Evolutionary conservation across 2,113 vertebrate genomes (phyloP), one percentile per base, ranked within the genome.

Genomic region (Antechinus flavipes): DNA sequence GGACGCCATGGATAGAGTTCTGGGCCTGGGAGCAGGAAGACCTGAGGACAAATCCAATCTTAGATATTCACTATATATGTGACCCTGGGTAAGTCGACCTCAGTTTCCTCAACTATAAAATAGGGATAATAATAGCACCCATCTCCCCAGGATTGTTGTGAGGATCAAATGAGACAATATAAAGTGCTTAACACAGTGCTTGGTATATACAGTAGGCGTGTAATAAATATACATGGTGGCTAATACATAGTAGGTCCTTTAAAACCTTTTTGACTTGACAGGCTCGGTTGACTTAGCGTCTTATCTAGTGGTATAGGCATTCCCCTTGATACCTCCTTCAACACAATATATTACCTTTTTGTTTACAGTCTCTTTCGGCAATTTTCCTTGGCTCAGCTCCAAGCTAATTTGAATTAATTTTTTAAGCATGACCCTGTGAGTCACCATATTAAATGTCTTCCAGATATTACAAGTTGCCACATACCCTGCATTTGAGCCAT

Each of bases 371-470:
- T 97, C 94, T 97, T 97, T 95, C 96, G 96, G 96, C 96, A 96
- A 94, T 98, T 97, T 97, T 97, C 91, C 95, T 98, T 97, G 97
- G 96, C 97, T 91, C 16, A 7, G 90, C 93, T 95, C 97, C 97
- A 98, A 97, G 91, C 92, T 93, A 96, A 96, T 97, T 97, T 97
- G 97, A 97, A 97, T 97, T 96, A 95, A 95, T 97, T 97, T 97
- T 97, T 96, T 94, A 97, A 97, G 96, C 96, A 96, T 98, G 97
- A 98, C 97, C 97, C 96, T 94, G 89, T 97, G 97, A 98, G 96
- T 97, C 96, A 98, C 97, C 96, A 47, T 97, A 97, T 97, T 95
- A 97, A 97, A 98, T 96, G 95, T 93, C 97, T 97, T 96, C 96
- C 97, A 96, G 94, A 97, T 91, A 96, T 91, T 94, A 97, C 94